Conservation (phyloP, 1,140 invertebrate species). For the Harpegnathos saltator region DNA sequence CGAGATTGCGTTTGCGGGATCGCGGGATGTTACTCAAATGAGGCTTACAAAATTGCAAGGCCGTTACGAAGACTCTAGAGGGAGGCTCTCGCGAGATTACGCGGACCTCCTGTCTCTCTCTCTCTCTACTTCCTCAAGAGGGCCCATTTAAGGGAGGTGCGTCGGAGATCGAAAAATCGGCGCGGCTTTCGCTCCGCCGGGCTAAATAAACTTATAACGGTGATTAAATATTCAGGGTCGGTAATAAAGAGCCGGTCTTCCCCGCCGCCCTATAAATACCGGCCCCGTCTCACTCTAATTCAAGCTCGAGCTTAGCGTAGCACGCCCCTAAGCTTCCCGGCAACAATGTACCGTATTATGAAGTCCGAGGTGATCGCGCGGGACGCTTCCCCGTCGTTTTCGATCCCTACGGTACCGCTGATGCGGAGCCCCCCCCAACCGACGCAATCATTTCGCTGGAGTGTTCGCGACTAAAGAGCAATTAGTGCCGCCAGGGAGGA, state of each 20-base stretch:
- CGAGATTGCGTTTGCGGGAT: slow-evolving; percentile 37
- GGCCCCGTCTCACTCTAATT: slow-evolving; percentile 71
- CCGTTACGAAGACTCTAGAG: slow-evolving; percentile 46
- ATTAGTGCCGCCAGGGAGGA: slow-evolving; percentile 67
- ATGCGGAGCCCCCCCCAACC: slow-evolving; percentile 63
- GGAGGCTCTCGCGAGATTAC: slow-evolving; percentile 27
- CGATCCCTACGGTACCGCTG: slow-evolving; percentile 35
- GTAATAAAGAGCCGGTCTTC: slow-evolving; percentile 79
- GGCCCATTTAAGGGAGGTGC: slow-evolving; percentile 29
- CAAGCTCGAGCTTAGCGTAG: slow-evolving; percentile 73
- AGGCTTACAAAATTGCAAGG: slow-evolving; percentile 40
- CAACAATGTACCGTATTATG: slow-evolving; percentile 81
- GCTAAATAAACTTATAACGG: slow-evolving; percentile 81
- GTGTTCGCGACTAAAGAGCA: slow-evolving; percentile 75
- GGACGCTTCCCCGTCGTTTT: slow-evolving; percentile 59
- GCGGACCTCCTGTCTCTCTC: slow-evolving; percentile 6
- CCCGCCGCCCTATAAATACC: slow-evolving; percentile 69
- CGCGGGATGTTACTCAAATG: slow-evolving; percentile 17
- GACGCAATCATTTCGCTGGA: slow-evolving; percentile 74
- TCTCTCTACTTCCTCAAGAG: background rate
- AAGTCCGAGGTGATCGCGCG: slow-evolving; percentile 68
- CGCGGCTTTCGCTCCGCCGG: slow-evolving; percentile 26
- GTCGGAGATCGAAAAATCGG: slow-evolving; percentile 50
- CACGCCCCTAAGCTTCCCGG: slow-evolving; percentile 76
- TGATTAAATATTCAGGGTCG: slow-evolving; percentile 82